Percentiles rank a stretch among this genome's conserved stretches.
Conservation (phyloP, 2,113 vertebrate species). For the Neogobius melanostomus region DNA sequence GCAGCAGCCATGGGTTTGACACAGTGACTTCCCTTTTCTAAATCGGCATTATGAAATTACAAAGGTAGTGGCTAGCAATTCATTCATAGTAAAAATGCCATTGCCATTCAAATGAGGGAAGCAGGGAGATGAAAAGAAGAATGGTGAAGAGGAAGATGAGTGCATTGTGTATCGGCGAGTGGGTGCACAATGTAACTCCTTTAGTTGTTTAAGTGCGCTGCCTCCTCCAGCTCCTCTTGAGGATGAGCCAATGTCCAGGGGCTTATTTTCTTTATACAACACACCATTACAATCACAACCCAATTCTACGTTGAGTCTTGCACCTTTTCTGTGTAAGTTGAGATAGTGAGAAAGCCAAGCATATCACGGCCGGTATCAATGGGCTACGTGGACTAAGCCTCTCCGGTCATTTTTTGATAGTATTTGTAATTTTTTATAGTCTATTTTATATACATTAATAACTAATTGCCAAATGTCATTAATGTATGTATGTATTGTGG, state of each 20-base stretch:
- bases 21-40: slow-evolving; percentile 19
- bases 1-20: slow-evolving; percentile 16
- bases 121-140: slow-evolving; percentile 7
- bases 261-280: not conserved
- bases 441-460: too few species aligned
- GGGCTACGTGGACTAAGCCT: too few species aligned
- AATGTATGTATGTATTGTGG: slow-evolving; percentile 8
- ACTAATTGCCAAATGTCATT: too few species aligned
- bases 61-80: slow-evolving; percentile 35
- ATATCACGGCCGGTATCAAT: not conserved
- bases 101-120: slow-evolving; percentile 16
- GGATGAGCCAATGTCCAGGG: slow-evolving; percentile 23
- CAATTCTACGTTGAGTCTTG: slow-evolving; percentile 9
- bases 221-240: slow-evolving; percentile 37
- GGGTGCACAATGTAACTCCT: slow-evolving; percentile 31
- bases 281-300: slow-evolving; percentile 32
- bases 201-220: slow-evolving; percentile 30
- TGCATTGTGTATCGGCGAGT: slow-evolving; percentile 24
- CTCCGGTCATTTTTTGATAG: too few species aligned
- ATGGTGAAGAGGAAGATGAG: slow-evolving; percentile 10
- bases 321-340: slow-evolving; percentile 3
- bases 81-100: slow-evolving; percentile 19
- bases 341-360: slow-evolving; percentile 9
- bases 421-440: too few species aligned
- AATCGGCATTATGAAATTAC: slow-evolving; percentile 40